These are phyloP conservation scores for Apocrypta bakeri DNA, from an alignment of 1,140 invertebrate genomes.

Conservation along the genomic window DNA sequence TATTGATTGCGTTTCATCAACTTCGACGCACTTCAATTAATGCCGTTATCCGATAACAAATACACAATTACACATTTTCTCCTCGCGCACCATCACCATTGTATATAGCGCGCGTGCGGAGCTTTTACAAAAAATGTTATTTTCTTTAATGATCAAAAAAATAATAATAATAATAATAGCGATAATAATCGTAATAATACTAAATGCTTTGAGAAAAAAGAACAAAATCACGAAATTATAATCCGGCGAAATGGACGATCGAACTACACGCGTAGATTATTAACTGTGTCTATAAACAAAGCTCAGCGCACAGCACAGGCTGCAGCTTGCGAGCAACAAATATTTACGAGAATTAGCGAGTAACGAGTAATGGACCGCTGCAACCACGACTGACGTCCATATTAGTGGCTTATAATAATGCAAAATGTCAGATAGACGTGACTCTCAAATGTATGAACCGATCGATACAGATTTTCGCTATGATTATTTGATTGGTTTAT, in stretches of 20 bases:
- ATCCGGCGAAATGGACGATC: not conserved
- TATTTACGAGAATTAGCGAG: slow-evolving; percentile 24
- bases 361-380: slow-evolving; percentile 28
- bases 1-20: not conserved
- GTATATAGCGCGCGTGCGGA: too few relatives aligned
- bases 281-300: not conserved
- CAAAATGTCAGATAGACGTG: not conserved
- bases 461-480: slow-evolving; percentile 38
- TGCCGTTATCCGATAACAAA: not conserved
- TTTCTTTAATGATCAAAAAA: too few relatives aligned
- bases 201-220: not conserved
- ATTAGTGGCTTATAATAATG: not conserved
- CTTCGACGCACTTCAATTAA: not conserved
- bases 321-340: slow-evolving; percentile 20
- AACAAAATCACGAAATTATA: not conserved
- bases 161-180: too few relatives aligned
- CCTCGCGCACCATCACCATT: too few relatives aligned
- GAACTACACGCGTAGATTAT: not conserved
- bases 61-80: not conserved
- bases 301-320: not conserved
- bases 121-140: not conserved
- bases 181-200: too few relatives aligned
- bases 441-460: slow-evolving; percentile 8
- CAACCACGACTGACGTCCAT: not conserved
- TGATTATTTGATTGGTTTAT: slow-evolving; percentile 30